These are phyloP conservation scores for Lysandra coridon DNA, from an alignment of 2,888 invertebrate genomes.

Conservation along the genomic window DNA sequence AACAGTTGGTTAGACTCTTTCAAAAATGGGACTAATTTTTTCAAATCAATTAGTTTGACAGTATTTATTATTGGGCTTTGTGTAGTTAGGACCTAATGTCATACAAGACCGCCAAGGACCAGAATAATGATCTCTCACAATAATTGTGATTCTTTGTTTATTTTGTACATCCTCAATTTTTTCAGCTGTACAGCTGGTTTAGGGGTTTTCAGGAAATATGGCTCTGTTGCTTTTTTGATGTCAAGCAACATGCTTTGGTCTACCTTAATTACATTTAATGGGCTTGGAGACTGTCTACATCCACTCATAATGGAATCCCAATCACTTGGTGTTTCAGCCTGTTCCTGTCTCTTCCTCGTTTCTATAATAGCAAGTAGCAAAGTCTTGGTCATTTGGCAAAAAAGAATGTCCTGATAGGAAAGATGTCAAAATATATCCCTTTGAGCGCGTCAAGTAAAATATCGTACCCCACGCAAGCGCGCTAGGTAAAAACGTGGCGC, in stretches of 20 bases:
- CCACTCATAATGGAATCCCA: conserved; percentile 32
- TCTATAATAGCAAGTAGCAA: conserved; percentile 30
- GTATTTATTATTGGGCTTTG: no score
- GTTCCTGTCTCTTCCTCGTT: conserved; percentile 25
- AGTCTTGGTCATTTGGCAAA: conserved; percentile 34
- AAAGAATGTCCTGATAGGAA: conserved; percentile 30
- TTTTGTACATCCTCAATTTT: conserved; percentile 21
- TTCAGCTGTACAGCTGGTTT: conserved; percentile 32
- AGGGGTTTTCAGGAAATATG: conserved; percentile 31
- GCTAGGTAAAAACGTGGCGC: no score
- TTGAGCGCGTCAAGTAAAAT: no score
- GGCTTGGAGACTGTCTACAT: conserved; percentile 17
- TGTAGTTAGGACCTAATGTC: no score
- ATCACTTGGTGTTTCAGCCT: conserved; percentile 32
- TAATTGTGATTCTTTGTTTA: conserved; percentile 16
- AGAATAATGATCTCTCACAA: neutral
- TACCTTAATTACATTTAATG: conserved; percentile 26
- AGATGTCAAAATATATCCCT: conserved; percentile 14
- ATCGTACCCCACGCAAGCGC: no score
- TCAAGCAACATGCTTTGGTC: conserved; percentile 30
- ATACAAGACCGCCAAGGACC: conserved; percentile 9
- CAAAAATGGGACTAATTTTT: no score
- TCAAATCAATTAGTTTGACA: no score
- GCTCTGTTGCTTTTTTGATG: conserved; percentile 29
- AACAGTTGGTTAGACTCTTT: no score